phyloP scores from a whole-genome alignment of 2,888 invertebrate genomes.

The Drosophila longiperda region DNA sequence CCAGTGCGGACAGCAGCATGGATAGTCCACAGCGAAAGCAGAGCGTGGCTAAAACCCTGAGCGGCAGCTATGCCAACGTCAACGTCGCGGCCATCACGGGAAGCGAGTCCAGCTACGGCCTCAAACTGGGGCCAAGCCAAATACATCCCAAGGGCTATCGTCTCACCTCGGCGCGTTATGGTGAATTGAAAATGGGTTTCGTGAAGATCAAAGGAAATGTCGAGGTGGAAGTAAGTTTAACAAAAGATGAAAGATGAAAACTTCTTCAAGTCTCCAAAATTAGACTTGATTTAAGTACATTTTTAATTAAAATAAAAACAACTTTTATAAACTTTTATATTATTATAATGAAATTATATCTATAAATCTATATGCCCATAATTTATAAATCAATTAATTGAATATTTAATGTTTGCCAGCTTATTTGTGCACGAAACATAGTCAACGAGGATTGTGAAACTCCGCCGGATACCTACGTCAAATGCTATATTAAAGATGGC shows the following conservation, averaged over 20 bases:
- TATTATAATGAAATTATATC: not conserved
- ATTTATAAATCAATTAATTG: not conserved
- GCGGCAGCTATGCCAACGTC: constrained; percentile 73
- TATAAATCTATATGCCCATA: not conserved
- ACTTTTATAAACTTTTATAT: not conserved
- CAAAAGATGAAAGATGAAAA: not conserved
- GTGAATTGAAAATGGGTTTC: constrained; percentile 94
- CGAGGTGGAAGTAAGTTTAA: constrained; percentile 90
- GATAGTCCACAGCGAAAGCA: constrained; percentile 72
- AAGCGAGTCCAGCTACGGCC: constrained; percentile 87
- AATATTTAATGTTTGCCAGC: constrained; percentile 72
- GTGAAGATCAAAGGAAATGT: constrained; percentile 96
- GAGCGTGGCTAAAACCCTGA: constrained; percentile 69
- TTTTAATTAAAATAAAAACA: not conserved
- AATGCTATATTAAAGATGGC: constrained; percentile 95
- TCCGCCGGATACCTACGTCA: constrained; percentile 95
- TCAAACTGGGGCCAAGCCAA: constrained; percentile 91
- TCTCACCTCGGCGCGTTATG: constrained; percentile 89
- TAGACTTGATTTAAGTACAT: not conserved
- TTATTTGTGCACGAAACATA: constrained; percentile 90
- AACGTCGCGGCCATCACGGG: constrained; percentile 56
- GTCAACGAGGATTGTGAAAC: constrained; percentile 89
- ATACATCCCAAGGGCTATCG: constrained; percentile 91
- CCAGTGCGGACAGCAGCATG: constrained; percentile 32
- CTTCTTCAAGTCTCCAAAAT: too few species aligned